Evolutionary conservation across 2,797 vertebrate genomes (phyloP).

Genomic region (Cyclura pinguis): DNA sequence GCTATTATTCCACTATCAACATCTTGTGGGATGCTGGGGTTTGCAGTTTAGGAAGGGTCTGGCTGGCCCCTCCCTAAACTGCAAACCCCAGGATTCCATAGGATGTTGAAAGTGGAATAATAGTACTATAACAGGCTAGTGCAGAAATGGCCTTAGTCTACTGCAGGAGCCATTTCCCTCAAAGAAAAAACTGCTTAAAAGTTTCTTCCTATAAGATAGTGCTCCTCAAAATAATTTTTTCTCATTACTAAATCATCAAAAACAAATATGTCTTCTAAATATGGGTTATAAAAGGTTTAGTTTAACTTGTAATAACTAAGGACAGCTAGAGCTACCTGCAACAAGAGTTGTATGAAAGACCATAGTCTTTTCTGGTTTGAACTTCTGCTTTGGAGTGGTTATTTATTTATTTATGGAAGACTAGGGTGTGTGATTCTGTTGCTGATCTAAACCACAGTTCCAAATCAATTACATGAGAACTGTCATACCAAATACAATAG

Average conservation of each 20-base stretch:
- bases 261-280: conserved; percentile 67
- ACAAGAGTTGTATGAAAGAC: conserved; percentile 51
- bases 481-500: neutral
- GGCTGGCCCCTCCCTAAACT: too few relatives aligned
- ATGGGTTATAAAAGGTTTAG: conserved; percentile 42
- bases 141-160: conserved; percentile 44
- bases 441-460: neutral
- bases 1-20: too few relatives aligned
- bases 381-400: neutral
- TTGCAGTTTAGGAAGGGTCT: too few relatives aligned
- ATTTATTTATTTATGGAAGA: neutral
- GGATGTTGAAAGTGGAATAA: too few relatives aligned
- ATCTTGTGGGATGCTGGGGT: too few relatives aligned
- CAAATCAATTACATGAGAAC: neutral
- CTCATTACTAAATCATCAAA: conserved; percentile 66
- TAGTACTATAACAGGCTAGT: too few relatives aligned
- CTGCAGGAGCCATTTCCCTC: conserved; percentile 54
- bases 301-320: conserved; percentile 40
- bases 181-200: conserved; percentile 60
- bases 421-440: neutral
- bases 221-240: conserved; percentile 11
- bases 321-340: conserved; percentile 58
- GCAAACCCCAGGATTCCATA: too few relatives aligned
- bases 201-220: conserved; percentile 64
- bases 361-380: conserved; percentile 5